Conservation (phyloP, 2,113 vertebrate genomes). For the Pituophis catenifer region DNA sequence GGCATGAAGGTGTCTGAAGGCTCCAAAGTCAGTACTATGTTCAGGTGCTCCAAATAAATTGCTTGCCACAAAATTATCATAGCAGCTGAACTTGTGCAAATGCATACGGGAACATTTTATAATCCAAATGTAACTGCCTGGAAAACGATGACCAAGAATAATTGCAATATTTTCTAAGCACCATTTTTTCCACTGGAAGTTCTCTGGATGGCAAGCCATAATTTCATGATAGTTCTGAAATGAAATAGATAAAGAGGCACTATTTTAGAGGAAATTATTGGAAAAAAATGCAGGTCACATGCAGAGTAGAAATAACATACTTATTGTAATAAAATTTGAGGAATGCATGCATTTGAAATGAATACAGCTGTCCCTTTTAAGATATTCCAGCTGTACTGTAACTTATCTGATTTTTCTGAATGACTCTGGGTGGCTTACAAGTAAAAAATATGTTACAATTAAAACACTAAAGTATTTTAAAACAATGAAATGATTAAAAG, state of each 20-base stretch:
- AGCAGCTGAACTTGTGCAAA: constrained; percentile 97
- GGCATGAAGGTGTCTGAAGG: constrained; percentile 84
- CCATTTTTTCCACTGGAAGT: constrained; percentile 87
- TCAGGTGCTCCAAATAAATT: constrained; percentile 95
- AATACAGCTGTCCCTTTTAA: background rate
- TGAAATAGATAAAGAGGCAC: constrained; percentile 12
- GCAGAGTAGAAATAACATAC: background rate
- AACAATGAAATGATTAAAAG: background rate
- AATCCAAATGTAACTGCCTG: constrained; percentile 85
- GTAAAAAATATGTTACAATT: background rate
- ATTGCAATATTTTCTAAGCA: constrained; percentile 88
- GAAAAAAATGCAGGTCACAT: background rate
- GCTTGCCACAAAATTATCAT: constrained; percentile 91
- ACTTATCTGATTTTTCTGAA: background rate
- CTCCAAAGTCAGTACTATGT: constrained; percentile 79
- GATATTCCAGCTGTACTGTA: background rate
- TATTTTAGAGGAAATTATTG: background rate
- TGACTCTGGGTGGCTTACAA: background rate
- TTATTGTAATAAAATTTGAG: background rate
- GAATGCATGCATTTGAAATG: background rate
- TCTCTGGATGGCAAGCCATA: constrained; percentile 88
- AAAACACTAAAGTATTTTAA: background rate
- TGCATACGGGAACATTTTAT: constrained; percentile 90
- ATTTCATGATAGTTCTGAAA: constrained; percentile 90
- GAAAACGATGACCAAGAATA: constrained; percentile 82